Percentiles rank a stretch among this genome's conserved stretches.
phyloP scores from a whole-genome alignment of 2,888 invertebrate species.

The Graphium colonna region DNA sequence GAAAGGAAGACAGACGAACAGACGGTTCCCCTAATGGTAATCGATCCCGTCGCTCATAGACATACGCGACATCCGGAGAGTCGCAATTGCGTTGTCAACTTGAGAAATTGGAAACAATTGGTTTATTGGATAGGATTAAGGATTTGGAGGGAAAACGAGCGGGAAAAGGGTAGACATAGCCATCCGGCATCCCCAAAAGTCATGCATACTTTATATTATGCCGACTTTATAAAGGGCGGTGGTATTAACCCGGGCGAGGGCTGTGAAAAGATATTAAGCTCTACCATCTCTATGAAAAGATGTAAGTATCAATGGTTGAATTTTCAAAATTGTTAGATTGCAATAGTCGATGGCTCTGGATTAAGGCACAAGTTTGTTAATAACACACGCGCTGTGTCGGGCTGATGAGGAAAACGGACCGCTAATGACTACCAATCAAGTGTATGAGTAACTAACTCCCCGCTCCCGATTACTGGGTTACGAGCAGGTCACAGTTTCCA shows the following conservation, averaged over 20 bases:
- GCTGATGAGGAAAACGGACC: constrained; percentile 7
- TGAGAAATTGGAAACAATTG: no score
- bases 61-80: no score
- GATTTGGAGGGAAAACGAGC: no score
- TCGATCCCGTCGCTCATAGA: background rate
- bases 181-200: no score
- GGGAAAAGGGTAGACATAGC: no score
- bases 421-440: background rate
- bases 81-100: no score
- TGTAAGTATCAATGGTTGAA: background rate
- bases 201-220: no score
- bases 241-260: no score
- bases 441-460: constrained; percentile 6
- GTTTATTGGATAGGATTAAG: no score
- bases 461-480: constrained; percentile 4
- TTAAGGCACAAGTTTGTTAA: background rate
- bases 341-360: background rate
- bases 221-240: no score
- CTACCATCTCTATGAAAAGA: background rate
- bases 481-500: constrained; percentile 2
- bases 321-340: background rate
- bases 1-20: no score
- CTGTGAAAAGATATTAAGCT: background rate
- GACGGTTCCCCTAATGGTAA: no score
- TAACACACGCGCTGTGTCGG: background rate